A percentile compares a stretch with the other conserved stretches of the same genome.
phyloP scores from a whole-genome alignment of 2,113 vertebrate species.

The Noctilio leporinus region DNA sequence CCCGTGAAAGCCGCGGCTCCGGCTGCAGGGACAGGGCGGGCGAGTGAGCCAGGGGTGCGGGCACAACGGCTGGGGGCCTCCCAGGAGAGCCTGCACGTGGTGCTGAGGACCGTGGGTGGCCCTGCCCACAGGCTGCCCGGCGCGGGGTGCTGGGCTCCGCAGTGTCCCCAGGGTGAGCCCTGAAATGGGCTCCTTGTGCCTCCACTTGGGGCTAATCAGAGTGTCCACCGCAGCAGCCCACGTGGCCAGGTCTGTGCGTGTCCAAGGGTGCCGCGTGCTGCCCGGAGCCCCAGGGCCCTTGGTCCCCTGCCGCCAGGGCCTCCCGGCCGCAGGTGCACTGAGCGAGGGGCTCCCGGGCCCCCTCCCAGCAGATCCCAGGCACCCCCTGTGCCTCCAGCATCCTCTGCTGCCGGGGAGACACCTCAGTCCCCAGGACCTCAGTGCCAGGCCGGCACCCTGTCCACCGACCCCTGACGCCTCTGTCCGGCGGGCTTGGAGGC shows the following conservation, averaged over 20 bases:
- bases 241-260: accelerated
- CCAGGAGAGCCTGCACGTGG: accelerated
- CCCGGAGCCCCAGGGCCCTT: background rate
- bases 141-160: accelerated
- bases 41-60: accelerated
- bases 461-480: too few species aligned
- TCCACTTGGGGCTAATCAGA: background rate
- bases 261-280: background rate
- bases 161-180: accelerated
- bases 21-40: accelerated
- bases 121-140: accelerated
- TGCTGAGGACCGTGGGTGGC: background rate
- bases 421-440: too few species aligned
- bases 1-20: accelerated
- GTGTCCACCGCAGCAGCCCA: accelerated
- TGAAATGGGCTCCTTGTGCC: accelerated
- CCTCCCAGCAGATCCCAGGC: background rate
- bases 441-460: too few species aligned
- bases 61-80: background rate
- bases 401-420: accelerated
- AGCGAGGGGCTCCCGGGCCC: too few species aligned
- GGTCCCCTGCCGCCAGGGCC: accelerated
- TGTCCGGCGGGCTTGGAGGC: background rate
- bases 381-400: too few species aligned
- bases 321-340: accelerated